Base-by-base conservation (phyloP, 2,797 vertebrate species). In the Notolepis coatsorum region DNA sequence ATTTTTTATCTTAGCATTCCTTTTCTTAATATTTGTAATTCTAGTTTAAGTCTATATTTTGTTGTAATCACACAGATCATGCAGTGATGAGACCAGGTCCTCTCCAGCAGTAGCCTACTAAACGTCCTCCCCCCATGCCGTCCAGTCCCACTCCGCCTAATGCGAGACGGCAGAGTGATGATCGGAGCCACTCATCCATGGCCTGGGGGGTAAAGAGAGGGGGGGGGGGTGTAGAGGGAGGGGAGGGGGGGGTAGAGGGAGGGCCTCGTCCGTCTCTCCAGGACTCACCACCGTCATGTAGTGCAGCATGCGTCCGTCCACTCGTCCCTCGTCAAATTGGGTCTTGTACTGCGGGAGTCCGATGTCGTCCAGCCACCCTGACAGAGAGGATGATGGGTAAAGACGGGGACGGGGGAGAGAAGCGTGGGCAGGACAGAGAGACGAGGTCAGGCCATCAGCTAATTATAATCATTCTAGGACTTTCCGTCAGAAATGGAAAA, bases 321-420 rank as follows among this genome's bases (percentile, higher is more conserved):
- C 93, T 59, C 96, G 94, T 0, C 94, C 97, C 77, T 99, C 98
- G 70, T 98, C 97, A 89, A 99, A 99, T 90, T 99, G 98, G 12
- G 95, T 98, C 89, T 99, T 99, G 48, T 99, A 99, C 82, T 99
- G 98, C 33, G 98, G 97, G 37, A 99, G 93, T 4, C 98, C 98
- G 2, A 99, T 99, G 71, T 99, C 98, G 80, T 99, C 98, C 86
- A 99, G 84, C 98, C 98, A 99, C 54, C 97, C 98, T 99, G 74
- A 28, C n/a, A n/a, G n/a, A 33, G 57, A 38, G 45, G 27, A 53
- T 21, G 31, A 35, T 63, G 24, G 35, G 13, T 9, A 18, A 5
- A n/a, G 59, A 58, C 35, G 15, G 12, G 31, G 12, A 49, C 12
- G 35, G 6, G 20, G 18, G 46, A 20, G 8, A 8, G 2, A 23